These are phyloP conservation scores for Pollicipes pollicipes DNA, from an alignment of 1,140 invertebrate species.

Conservation along the genomic window DNA sequence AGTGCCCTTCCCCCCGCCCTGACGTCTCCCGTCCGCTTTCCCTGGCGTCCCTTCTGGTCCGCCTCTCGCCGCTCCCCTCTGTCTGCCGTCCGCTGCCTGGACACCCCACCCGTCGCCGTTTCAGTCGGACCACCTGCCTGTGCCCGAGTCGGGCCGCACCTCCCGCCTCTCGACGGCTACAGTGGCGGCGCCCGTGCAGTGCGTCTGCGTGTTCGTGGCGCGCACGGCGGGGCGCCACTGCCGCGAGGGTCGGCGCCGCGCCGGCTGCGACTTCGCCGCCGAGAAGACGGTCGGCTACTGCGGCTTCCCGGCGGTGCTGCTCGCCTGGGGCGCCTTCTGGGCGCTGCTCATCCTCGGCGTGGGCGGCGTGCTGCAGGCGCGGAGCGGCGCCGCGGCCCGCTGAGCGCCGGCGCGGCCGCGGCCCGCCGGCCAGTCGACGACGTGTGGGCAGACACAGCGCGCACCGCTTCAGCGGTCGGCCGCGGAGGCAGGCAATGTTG, in stretches of 20 bases:
- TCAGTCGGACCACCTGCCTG: not conserved
- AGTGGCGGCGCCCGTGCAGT: not conserved
- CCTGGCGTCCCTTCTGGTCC: not conserved
- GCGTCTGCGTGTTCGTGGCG: not conserved
- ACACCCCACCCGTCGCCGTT: not conserved
- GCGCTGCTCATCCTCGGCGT: not conserved
- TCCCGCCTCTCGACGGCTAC: not conserved
- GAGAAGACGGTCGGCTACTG: not conserved
- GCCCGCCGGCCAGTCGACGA: constrained; percentile 50
- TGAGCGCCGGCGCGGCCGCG: constrained; percentile 49
- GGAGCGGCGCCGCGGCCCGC: too few relatives aligned
- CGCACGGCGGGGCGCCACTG: not conserved
- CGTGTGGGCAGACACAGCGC: too few relatives aligned
- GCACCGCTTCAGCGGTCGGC: too few relatives aligned
- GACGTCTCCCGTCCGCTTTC: not conserved
- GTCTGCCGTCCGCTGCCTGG: not conserved
- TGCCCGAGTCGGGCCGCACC: not conserved
- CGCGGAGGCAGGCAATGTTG: too few relatives aligned
- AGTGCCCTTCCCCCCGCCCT: not conserved
- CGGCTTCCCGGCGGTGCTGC: not conserved
- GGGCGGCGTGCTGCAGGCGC: not conserved
- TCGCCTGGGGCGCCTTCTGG: not conserved
- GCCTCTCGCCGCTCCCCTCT: not conserved
- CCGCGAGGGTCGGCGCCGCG: not conserved
- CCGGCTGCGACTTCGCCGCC: not conserved